These are phyloP conservation scores for silkworm (Bombyx mori) DNA, from an alignment of 1,140 invertebrate species.

Conservation along the genomic window DNA sequence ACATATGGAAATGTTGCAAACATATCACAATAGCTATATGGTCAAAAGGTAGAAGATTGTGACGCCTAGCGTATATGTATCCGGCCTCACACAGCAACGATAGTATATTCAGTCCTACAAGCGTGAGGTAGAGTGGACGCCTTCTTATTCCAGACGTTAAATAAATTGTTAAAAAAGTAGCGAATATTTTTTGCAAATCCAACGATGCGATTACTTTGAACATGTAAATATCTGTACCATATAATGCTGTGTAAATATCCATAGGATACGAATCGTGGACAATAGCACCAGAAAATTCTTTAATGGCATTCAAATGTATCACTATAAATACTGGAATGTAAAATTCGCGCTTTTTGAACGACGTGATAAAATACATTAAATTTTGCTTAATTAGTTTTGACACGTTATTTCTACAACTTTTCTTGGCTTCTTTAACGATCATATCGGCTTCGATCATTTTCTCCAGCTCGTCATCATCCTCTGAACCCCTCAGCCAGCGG, in stretches of 20 bases:
- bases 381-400: too few species aligned
- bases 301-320: too few species aligned
- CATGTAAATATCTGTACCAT: slow-evolving; percentile 18
- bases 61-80: slow-evolving; percentile 26
- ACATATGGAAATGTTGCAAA: slow-evolving; percentile 34
- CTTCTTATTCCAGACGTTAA: slow-evolving; percentile 36
- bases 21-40: slow-evolving; percentile 28
- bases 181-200: slow-evolving; percentile 34
- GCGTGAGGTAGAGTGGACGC: slow-evolving; percentile 28
- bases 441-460: slow-evolving; percentile 32
- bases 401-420: too few species aligned
- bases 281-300: too few species aligned
- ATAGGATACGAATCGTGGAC: too few species aligned
- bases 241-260: too few species aligned
- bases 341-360: too few species aligned
- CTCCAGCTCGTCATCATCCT: slow-evolving; percentile 30
- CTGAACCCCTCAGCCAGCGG: background rate
- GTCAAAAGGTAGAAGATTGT: slow-evolving; percentile 24
- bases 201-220: slow-evolving; percentile 29
- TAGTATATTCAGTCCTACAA: slow-evolving; percentile 24
- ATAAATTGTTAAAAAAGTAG: slow-evolving; percentile 28
- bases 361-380: too few species aligned
- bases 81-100: slow-evolving; percentile 26
- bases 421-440: slow-evolving; percentile 25
- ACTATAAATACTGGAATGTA: too few species aligned